These are phyloP conservation scores for Trigoniulus corallinus DNA, from an alignment of 1,140 invertebrate genomes.

Conservation along the genomic window DNA sequence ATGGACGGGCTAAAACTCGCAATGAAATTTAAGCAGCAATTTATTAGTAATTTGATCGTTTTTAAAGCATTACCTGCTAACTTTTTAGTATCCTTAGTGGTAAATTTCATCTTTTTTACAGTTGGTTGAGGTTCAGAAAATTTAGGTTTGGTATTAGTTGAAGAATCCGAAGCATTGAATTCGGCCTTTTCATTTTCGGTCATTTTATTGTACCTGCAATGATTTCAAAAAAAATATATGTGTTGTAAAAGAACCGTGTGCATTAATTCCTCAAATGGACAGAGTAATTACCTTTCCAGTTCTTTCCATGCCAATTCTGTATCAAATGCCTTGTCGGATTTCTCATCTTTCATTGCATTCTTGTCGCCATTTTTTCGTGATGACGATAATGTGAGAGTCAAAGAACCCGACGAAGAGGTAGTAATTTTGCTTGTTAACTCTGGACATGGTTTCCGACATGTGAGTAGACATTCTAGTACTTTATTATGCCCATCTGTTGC, in stretches of 20 bases:
- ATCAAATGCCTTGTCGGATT: constrained; percentile 50
- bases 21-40: too few species aligned
- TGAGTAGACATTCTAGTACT: constrained; percentile 65
- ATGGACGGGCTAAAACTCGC: too few species aligned
- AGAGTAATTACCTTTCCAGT: constrained; percentile 33
- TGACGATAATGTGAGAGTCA: constrained; percentile 7
- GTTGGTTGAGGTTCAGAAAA: neutral
- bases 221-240: neutral
- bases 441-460: constrained; percentile 39
- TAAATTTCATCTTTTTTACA: constrained; percentile 9
- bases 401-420: constrained; percentile 25
- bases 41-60: too few species aligned
- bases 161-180: constrained; percentile 12
- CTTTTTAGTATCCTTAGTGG: too few species aligned
- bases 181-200: constrained; percentile 23
- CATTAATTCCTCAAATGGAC: too few species aligned
- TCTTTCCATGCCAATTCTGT: constrained; percentile 38
- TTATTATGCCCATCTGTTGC: constrained; percentile 49
- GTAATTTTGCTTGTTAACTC: constrained; percentile 25
- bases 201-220: constrained; percentile 16
- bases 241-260: constrained; percentile 8
- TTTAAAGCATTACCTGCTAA: too few species aligned
- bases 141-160: neutral
- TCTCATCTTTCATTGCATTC: constrained; percentile 23
- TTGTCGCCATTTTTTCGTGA: constrained; percentile 19